These are phyloP conservation scores for Andricus curvator DNA, from an alignment of 2,888 invertebrate species.

Conservation along the genomic window DNA sequence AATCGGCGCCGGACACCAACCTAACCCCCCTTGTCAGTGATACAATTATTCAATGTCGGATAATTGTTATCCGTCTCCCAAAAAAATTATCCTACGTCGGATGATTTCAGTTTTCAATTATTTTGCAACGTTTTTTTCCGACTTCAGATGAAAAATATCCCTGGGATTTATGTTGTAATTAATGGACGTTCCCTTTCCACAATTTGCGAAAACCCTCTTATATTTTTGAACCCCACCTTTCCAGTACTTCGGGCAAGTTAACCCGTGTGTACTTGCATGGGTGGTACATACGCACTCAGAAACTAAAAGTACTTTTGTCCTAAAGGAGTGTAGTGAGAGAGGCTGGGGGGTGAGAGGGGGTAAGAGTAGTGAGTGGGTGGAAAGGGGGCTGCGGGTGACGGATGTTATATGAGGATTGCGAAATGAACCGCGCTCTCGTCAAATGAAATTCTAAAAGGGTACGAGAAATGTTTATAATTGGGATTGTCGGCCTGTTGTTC, in stretches of 20 bases:
- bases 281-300: conserved; percentile 59
- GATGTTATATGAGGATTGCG: conserved; percentile 59
- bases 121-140: too few species aligned
- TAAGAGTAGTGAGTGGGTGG: conserved; percentile 43
- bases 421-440: conserved; percentile 66
- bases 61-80: too few species aligned
- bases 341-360: conserved; percentile 42
- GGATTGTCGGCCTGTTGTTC: conserved; percentile 68
- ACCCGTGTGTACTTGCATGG: conserved; percentile 68
- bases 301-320: conserved; percentile 69
- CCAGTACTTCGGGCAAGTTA: conserved; percentile 58
- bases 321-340: conserved; percentile 48
- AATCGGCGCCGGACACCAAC: too few species aligned
- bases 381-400: conserved; percentile 6
- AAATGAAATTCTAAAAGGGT: conserved; percentile 71
- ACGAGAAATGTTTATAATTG: conserved; percentile 77
- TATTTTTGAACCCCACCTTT: conserved; percentile 1
- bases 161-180: too few species aligned
- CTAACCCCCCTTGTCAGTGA: too few species aligned
- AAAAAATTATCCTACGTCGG: too few species aligned
- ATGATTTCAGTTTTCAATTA: too few species aligned
- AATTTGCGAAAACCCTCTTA: background rate
- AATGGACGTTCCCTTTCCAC: background rate
- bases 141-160: too few species aligned
- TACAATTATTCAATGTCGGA: too few species aligned